A percentile compares a stretch with the other conserved stretches of the same genome.
phyloP scores from a whole-genome alignment of 2,888 invertebrate species.

The Choristoneura rosaceana region DNA sequence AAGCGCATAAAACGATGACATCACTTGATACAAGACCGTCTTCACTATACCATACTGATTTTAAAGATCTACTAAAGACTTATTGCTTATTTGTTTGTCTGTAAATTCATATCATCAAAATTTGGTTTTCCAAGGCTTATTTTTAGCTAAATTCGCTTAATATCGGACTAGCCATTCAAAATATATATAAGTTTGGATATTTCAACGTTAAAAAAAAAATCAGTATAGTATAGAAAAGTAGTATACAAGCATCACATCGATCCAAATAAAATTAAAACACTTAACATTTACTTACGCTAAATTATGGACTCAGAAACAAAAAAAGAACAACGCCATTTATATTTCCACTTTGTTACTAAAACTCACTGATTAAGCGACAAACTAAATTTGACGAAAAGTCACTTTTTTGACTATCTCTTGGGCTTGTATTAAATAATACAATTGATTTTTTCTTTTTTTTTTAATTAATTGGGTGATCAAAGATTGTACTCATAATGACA shows the following conservation, averaged over 20 bases:
- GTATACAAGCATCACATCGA: slow-evolving; percentile 43
- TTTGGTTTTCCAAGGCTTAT: not conserved
- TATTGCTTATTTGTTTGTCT: not conserved
- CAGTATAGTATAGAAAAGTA: slow-evolving; percentile 20
- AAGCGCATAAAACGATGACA: slow-evolving; percentile 72
- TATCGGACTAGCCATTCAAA: not conserved
- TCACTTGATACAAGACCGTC: slow-evolving; percentile 59
- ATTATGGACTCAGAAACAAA: not conserved
- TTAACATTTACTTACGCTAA: slow-evolving; percentile 37
- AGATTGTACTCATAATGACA: no score
- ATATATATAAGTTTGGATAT: not conserved
- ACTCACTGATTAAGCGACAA: no score
- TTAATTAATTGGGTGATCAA: no score
- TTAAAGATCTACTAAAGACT: not conserved
- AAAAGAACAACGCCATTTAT: not conserved
- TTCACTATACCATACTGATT: slow-evolving; percentile 50
- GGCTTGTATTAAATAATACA: no score
- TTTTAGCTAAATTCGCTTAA: not conserved
- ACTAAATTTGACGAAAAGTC: no score
- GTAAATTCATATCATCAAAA: not conserved
- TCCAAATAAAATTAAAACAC: slow-evolving; percentile 60
- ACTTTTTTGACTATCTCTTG: no score
- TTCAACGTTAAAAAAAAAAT: not conserved
- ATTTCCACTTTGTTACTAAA: no score
- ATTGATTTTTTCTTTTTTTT: no score